phyloP scores from a whole-genome alignment of 1,140 invertebrate genomes.

The Olivierus martensii region DNA sequence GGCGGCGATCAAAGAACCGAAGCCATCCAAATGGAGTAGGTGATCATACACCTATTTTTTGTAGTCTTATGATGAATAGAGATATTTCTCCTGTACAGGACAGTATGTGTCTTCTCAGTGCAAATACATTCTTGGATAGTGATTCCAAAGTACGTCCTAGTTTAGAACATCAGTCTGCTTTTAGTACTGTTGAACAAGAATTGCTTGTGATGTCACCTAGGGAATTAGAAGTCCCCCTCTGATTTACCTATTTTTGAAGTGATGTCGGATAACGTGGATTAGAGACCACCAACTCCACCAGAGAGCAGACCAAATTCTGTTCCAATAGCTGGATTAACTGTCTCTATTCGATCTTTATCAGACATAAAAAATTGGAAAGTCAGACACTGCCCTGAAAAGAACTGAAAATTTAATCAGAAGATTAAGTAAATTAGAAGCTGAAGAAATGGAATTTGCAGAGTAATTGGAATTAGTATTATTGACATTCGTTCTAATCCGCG shows the following conservation, averaged over 20 bases:
- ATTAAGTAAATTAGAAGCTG: conserved; percentile 55
- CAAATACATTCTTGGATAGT: neutral
- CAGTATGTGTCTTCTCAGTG: conserved; percentile 2
- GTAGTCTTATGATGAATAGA: neutral
- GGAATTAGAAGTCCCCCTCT: neutral
- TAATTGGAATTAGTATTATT: too few relatives aligned
- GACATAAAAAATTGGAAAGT: neutral
- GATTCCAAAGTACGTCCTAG: neutral
- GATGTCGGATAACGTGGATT: neutral
- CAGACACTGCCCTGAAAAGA: conserved; percentile 35
- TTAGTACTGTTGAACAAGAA: neutral
- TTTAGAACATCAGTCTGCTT: neutral
- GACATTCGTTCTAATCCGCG: too few relatives aligned
- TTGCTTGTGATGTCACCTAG: neutral
- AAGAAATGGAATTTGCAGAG: conserved; percentile 50
- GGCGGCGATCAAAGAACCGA: too few relatives aligned
- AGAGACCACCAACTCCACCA: neutral
- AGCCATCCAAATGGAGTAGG: too few relatives aligned
- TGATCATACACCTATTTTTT: too few relatives aligned
- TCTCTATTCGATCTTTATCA: neutral
- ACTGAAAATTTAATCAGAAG: conserved; percentile 53
- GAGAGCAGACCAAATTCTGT: neutral
- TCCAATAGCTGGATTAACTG: neutral
- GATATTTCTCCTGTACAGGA: neutral
- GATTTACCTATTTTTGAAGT: neutral